phyloP scores from a whole-genome alignment of 2,113 vertebrate species.

The Chascanopsetta lugubris region DNA sequence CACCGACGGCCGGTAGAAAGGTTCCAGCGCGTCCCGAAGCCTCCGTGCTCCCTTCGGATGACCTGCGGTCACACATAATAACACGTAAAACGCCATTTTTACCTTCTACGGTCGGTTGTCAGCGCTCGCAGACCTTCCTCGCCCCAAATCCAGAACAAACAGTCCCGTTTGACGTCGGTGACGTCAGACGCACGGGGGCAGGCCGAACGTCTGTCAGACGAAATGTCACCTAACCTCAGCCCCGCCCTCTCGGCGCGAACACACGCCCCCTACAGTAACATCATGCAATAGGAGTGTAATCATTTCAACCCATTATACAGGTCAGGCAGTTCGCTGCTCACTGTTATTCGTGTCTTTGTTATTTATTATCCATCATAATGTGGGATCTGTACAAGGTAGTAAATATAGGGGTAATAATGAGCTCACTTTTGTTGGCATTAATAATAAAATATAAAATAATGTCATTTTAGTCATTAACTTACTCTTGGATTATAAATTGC shows the following conservation, averaged over 20 bases:
- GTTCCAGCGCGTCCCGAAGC: neutral
- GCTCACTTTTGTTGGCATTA: too few relatives aligned
- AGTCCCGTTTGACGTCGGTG: conserved; percentile 74
- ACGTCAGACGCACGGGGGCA: conserved; percentile 76
- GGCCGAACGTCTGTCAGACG: conserved; percentile 41
- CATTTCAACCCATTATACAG: conserved; percentile 25
- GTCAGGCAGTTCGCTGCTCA: too few relatives aligned
- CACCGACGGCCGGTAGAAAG: neutral
- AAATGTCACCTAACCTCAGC: conserved; percentile 37
- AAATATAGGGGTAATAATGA: too few relatives aligned
- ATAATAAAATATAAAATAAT: too few relatives aligned
- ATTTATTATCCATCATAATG: too few relatives aligned
- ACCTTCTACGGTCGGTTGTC: conserved; percentile 74
- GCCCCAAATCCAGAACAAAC: conserved; percentile 84
- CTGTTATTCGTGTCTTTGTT: too few relatives aligned
- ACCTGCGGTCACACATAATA: neutral
- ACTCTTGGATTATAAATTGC: too few relatives aligned
- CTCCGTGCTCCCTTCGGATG: conserved; percentile 2
- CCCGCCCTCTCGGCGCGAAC: neutral
- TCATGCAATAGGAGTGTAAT: conserved; percentile 61
- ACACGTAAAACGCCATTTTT: conserved; percentile 45
- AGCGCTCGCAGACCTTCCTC: conserved; percentile 76
- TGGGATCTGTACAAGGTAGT: too few relatives aligned
- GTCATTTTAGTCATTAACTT: too few relatives aligned
- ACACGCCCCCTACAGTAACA: neutral